phyloP scores from a whole-genome alignment of 2,797 vertebrate species.

The Dryobates pubescens region DNA sequence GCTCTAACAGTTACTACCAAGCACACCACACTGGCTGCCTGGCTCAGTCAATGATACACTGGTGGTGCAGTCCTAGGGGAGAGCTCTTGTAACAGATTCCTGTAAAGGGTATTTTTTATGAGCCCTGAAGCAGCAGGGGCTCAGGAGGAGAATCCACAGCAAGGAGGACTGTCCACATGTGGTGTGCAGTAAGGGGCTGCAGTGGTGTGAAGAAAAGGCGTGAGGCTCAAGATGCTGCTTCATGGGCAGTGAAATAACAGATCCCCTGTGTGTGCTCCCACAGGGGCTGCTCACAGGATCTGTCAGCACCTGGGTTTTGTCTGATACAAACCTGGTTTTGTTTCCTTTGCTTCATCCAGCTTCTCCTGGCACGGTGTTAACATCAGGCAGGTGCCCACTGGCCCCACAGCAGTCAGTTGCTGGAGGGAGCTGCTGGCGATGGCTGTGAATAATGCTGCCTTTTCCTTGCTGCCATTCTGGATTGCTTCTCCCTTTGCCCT shows the following conservation, averaged over 20 bases:
- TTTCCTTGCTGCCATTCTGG: not conserved
- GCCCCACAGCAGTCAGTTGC: not conserved
- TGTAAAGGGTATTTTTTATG: not conserved
- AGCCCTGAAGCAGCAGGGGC: not conserved
- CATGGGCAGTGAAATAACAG: not conserved
- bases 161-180: not conserved
- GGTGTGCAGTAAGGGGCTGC: not conserved
- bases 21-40: not conserved
- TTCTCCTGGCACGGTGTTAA: not conserved
- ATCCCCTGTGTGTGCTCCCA: not conserved
- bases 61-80: not conserved
- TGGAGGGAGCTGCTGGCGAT: not conserved
- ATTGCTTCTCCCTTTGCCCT: not conserved
- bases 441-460: not conserved
- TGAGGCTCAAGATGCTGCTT: not conserved
- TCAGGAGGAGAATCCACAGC: not conserved
- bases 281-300: not conserved
- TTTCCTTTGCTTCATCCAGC: not conserved
- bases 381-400: not conserved
- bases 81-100: not conserved
- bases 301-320: not conserved
- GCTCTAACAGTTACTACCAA: not conserved
- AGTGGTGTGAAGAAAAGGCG: not conserved
- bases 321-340: not conserved
- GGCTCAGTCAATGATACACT: not conserved